Evolutionary conservation across 2,797 vertebrate genomes (phyloP), one percentile per base, ranked within the genome.

Genomic region (Gymnoscopelus microlampas): DNA sequence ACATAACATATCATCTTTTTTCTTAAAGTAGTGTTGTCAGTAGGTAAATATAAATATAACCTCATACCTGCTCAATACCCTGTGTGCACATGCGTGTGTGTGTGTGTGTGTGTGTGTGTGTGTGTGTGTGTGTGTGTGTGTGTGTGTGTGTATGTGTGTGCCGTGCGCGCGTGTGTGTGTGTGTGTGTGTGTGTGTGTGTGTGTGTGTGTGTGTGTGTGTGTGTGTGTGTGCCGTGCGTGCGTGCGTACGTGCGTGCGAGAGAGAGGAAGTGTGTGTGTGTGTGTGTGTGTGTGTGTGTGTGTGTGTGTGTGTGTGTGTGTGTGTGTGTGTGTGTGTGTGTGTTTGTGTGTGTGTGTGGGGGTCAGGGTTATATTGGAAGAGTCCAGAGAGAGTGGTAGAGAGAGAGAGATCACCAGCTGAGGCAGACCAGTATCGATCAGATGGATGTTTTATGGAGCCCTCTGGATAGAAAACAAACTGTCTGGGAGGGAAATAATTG

Each of bases 391-490:
- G 63, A 53, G 2, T 63, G 48, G 53, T 13, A 68, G 63, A 29
- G 26, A 29, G 7, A 66, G 48, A 55, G n/a, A 68, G 63, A 66
- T 66, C 63, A 74, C 63, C 60, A 26, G 62, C 39, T 14, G 57
- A 59, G 70, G 68, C 73, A 55, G 57, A 32, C 71, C 48, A 1
- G 4, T 77, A 87, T 86, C 6, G 81, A 91, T 87, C 75, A 67
- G 61, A 73, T 14, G 62, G 71, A 66, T 73, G 59, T 80, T 86
- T 82, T 81, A 85, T 78, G 9, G 75, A 74, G 67, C 56, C 63
- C 70, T 86, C 53, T 58, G 77, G 62, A 74, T 12, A 63, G 72
- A 69, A 82, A 85, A 83, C 53, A 84, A 76, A 81, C 60, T 8
- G 4, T 4, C 55, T 29, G 55, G 58, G 15, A 32, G 14, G 19